Base-by-base conservation (phyloP, 2,888 invertebrate genomes). In the Saturnia pavonia region DNA sequence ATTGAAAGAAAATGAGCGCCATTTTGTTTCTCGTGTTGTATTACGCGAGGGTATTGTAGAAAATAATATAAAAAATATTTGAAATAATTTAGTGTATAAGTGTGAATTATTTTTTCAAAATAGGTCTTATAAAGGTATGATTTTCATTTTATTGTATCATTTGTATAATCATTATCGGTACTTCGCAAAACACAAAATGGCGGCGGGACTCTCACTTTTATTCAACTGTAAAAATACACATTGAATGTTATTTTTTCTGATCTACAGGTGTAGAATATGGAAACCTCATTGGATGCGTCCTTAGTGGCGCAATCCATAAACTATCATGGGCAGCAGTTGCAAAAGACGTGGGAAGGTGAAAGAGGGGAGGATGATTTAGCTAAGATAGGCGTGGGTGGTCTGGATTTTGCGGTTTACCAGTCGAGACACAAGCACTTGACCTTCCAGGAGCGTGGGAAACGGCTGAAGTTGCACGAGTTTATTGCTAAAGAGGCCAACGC, bases 271-370 rank as follows among this genome's bases (percentile, higher is more conserved):
- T 74, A 68, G 51, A 80, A 66, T 22, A 94, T 93, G 93, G 94
- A 94, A 70, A 78, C 89, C 16, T 81, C 89, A 60, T 76, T 94
- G 91, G 93, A 94, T 85, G 89, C 92, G 91, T 88, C 92, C 74
- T 83, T 94, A 82, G 95, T 98, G 87, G 92, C 96, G 84, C 96
- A 96, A 84, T 95, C 97, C 74, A 92, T 98, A 79, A 97, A 97
- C 91, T 98, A 96, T 88, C 98, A 98, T 94, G 98, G 98, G 2
- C 97, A 97, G 82, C 97, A 97, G 82, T 92, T 98, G 77, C 97
- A 97, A 91, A 98, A 97, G 92, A 95, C 97, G 80, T 97, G 97
- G 97, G 97, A 97, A 86, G 95, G 96, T 43, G 97, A 97, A 85
- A 95, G 96, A 81, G 97, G 97, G 72, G 96, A 97, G 82, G 96